Conservation (phyloP, 2,888 invertebrate genomes). For the Hymenopus coronatus region DNA sequence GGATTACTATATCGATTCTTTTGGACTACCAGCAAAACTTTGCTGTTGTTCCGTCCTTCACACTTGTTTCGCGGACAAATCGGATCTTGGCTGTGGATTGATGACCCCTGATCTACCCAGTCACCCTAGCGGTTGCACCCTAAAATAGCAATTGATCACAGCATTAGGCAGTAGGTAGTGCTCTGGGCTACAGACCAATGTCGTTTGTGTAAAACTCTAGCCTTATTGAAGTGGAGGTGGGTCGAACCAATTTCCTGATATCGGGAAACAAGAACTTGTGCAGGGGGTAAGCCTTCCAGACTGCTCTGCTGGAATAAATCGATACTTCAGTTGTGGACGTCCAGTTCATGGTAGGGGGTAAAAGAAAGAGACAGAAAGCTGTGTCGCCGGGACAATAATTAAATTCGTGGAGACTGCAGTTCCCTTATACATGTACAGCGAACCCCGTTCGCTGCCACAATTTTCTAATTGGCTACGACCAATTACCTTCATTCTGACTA, state of each 20-base stretch:
- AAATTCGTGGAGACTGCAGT: neutral
- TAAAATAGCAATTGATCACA: no score
- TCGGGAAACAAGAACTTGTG: neutral
- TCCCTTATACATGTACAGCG: neutral
- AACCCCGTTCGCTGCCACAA: neutral
- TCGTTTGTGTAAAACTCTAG: no score
- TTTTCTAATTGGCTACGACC: neutral
- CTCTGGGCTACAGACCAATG: no score
- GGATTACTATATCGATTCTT: no score
- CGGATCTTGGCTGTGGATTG: no score
- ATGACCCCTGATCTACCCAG: no score
- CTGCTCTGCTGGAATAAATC: neutral
- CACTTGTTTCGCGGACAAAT: no score
- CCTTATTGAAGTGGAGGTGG: neutral
- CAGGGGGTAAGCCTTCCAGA: neutral
- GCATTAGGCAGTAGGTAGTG: no score
- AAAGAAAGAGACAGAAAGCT: neutral
- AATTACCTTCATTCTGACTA: neutral
- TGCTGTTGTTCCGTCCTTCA: no score
- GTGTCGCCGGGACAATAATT: neutral
- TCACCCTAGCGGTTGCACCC: no score
- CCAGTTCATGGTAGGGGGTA: neutral
- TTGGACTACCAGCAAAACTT: no score
- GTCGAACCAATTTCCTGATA: neutral
- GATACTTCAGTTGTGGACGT: neutral